phyloP scores from a whole-genome alignment of 2,888 invertebrate species.

The Hyalella azteca region DNA sequence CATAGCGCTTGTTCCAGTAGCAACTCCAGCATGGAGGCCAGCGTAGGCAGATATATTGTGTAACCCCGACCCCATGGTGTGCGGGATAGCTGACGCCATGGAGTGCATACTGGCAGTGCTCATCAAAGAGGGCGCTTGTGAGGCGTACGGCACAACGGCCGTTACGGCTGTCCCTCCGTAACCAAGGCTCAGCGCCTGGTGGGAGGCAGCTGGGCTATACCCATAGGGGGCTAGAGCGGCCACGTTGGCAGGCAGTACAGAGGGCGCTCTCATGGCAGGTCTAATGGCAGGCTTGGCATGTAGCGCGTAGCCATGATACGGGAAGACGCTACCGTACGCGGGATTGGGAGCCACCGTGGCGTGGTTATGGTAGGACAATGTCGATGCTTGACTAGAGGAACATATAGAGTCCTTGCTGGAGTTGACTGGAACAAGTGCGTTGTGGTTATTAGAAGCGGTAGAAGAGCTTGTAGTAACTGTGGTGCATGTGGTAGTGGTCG shows the following conservation, averaged over 20 bases:
- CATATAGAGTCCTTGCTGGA: conserved; percentile 4
- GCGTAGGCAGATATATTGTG: conserved; percentile 5
- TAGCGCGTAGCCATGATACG: conserved; percentile 56
- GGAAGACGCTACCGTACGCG: conserved; percentile 47
- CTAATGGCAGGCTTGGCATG: conserved; percentile 49
- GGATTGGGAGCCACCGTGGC: conserved; percentile 45
- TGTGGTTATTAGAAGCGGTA: conserved; percentile 42
- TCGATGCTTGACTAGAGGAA: conserved; percentile 13
- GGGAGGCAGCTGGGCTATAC: conserved; percentile 42
- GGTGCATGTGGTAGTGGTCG: conserved; percentile 41
- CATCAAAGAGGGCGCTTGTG: conserved; percentile 29
- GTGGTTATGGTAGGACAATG: conserved; percentile 17
- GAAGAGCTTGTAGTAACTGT: conserved; percentile 47
- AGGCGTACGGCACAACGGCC: conserved; percentile 33
- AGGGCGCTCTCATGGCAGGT: conserved; percentile 41
- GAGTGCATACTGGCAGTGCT: conserved; percentile 1
- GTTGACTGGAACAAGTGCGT: conserved; percentile 37
- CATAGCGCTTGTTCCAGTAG: conserved; percentile 38
- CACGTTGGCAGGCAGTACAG: not conserved
- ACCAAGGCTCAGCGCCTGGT: conserved; percentile 38
- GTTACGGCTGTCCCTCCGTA: conserved; percentile 22
- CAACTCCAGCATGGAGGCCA: conserved; percentile 35
- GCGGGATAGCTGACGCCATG: not conserved
- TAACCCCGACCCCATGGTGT: not conserved
- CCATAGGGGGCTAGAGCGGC: conserved; percentile 6